A percentile compares a stretch with the other conserved stretches of the same genome.
These are phyloP conservation scores for Sternotherus odoratus DNA, from an alignment of 2,797 vertebrate genomes.

Conservation along the genomic window DNA sequence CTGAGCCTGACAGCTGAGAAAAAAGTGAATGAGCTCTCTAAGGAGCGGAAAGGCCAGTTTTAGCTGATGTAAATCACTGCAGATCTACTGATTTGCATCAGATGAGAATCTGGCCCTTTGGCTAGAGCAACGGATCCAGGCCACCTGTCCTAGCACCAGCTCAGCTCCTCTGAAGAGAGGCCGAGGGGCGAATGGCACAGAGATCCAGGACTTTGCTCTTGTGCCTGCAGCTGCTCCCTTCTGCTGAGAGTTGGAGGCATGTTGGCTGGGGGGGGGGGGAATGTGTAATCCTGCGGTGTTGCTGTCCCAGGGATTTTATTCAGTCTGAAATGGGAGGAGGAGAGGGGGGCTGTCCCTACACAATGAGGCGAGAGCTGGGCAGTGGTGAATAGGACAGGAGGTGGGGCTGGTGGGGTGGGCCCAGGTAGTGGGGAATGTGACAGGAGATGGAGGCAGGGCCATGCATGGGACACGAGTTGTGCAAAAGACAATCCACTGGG, in stretches of 20 bases:
- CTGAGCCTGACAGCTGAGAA: background rate
- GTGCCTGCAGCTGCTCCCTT: background rate
- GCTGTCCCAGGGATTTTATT: background rate
- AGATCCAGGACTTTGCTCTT: background rate
- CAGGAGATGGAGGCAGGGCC: too few species aligned
- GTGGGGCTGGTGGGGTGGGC: too few species aligned
- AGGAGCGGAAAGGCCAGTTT: background rate
- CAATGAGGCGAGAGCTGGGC: too few species aligned
- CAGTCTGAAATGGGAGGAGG: background rate
- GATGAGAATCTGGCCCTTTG: background rate
- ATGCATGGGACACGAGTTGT: too few species aligned
- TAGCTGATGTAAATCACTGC: background rate
- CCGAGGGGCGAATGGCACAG: background rate
- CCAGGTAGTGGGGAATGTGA: too few species aligned
- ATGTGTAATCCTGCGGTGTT: background rate
- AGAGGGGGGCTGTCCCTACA: too few species aligned
- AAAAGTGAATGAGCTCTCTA: background rate
- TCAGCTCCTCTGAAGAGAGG: background rate
- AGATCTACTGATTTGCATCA: background rate
- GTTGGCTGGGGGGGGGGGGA: background rate
- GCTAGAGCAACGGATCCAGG: background rate
- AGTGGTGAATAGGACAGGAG: background rate
- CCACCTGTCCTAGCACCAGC: background rate
- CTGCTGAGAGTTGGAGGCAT: too few species aligned
- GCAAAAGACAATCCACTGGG: too few species aligned